Percentiles rank a stretch among this genome's conserved stretches.
Conservation (phyloP, 2,113 vertebrate species). For the Neolamprologus brichardi region DNA sequence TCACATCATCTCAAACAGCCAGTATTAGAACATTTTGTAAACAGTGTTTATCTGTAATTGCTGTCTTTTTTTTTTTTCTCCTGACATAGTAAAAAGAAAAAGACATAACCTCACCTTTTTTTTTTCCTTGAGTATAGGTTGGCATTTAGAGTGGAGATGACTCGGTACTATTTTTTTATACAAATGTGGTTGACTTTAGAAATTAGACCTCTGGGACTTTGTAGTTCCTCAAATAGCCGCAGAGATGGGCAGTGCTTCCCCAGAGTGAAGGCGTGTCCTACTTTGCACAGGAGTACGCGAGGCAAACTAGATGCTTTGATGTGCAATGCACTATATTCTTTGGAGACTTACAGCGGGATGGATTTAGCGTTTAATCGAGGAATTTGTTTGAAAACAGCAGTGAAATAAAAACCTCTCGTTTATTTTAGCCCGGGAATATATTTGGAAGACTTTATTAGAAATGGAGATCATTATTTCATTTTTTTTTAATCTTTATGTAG, state of each 20-base stretch:
- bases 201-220: constrained; percentile 35
- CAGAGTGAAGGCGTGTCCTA: constrained; percentile 35
- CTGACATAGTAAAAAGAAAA: constrained; percentile 38
- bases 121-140: background rate
- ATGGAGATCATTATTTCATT: background rate
- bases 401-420: background rate
- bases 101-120: constrained; percentile 1
- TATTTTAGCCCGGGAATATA: background rate
- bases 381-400: background rate
- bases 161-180: background rate
- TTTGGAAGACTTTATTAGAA: background rate
- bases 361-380: background rate
- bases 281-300: constrained; percentile 6
- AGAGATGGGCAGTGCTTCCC: constrained; percentile 34
- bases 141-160: constrained; percentile 29
- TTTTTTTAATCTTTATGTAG: background rate
- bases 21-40: constrained; percentile 62
- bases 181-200: constrained; percentile 37
- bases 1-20: constrained; percentile 55
- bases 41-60: constrained; percentile 65
- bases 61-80: constrained; percentile 4
- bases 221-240: constrained; percentile 36
- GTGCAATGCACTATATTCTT: background rate
- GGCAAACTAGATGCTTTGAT: constrained; percentile 23
- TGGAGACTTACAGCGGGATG: background rate